Percentiles rank a stretch among this genome's conserved stretches.
Conservation (phyloP, 2,888 invertebrate species). For the Nephrotoma flavescens region DNA sequence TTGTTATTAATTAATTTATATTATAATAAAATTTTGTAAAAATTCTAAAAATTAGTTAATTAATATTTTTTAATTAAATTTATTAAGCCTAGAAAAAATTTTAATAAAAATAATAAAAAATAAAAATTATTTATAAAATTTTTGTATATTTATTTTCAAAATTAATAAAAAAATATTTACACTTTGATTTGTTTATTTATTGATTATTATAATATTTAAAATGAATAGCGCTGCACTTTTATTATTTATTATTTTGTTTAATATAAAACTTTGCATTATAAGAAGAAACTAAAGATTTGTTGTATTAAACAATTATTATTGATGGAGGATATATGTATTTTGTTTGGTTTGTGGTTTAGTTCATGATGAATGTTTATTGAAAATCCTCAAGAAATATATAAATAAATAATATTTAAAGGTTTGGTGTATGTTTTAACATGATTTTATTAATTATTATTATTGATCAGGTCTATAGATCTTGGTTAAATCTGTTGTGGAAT, state of each 20-base stretch:
- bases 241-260: background rate
- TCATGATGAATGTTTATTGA: background rate
- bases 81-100: background rate
- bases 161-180: background rate
- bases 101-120: background rate
- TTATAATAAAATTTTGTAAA: background rate
- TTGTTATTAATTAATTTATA: background rate
- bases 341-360: background rate
- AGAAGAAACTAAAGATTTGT: background rate
- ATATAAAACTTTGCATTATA: background rate
- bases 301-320: background rate
- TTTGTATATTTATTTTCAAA: background rate
- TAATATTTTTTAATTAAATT: background rate
- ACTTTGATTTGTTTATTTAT: background rate
- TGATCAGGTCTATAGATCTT: background rate
- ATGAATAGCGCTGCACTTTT: background rate
- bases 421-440: background rate
- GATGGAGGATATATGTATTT: background rate
- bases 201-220: background rate
- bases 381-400: background rate
- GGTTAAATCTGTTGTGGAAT: too few relatives aligned
- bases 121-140: background rate
- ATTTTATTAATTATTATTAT: background rate
- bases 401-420: background rate
- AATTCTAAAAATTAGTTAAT: background rate